Base-by-base conservation (phyloP, 2,888 invertebrate species). In the Blomia tropicalis region DNA sequence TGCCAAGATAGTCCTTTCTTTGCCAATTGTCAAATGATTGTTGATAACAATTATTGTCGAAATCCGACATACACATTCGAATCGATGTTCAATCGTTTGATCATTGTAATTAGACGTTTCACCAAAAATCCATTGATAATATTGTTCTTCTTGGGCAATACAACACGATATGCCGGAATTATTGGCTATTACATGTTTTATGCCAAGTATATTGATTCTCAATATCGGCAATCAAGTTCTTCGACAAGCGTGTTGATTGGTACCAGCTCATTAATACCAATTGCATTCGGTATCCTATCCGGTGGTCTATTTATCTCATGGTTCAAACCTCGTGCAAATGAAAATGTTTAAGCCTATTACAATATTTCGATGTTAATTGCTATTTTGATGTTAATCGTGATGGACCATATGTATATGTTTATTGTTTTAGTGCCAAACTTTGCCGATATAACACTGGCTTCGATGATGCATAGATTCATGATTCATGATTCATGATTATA, bases 21-120 rank as follows among this genome's bases (percentile, higher is more conserved):
- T 73, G 91, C 92, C 60, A 87, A 90, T 72, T 95, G 93, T 74
- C 78, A 80, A 47, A 79, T 92, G 62, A 92, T 93, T 70, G 89
- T 93, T 2, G 78, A 80, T 70, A 89, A 83, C 63, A 79, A 80
- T 63, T 87, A 84, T 73, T 95, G 93, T 73, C 77, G 78, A n/a
- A 89, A 93, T 77, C 79, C 80, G 68, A 74, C 75, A 69, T 87
- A 88, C 67, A 81, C 80, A n/a, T n/a, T n/a, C n/a, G n/a, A n/a
- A n/a, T n/a, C n/a, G n/a, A n/a, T n/a, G n/a, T n/a, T n/a, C n/a
- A n/a, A n/a, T n/a, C n/a, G n/a, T n/a, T n/a, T n/a, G 4, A 23
- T 53, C 2, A 14, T 2, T n/a, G 59, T 43, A 4, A 14, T 59
- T 5, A 59, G 62, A 43, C 65, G 62, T 29, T 47, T 68, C 23